phyloP scores from a whole-genome alignment of 2,113 vertebrate genomes.

The Peromyscus leucopus region DNA sequence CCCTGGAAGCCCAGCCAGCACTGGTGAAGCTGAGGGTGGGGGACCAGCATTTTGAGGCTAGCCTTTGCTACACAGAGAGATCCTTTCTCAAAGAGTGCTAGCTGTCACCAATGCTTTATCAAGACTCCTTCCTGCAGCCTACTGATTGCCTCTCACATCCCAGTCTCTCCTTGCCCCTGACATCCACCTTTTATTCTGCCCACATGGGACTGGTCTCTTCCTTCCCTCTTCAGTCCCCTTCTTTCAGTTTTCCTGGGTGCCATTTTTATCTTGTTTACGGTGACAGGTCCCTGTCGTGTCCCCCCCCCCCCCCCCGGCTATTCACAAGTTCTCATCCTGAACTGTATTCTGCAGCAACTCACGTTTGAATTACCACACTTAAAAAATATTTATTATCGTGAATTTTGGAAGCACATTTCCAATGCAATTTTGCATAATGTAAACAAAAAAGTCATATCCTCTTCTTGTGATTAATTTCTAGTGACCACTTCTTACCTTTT shows the following conservation, averaged over 20 bases:
- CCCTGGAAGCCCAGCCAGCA: background rate
- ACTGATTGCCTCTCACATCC: accelerated
- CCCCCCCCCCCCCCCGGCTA: background rate
- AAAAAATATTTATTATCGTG: background rate
- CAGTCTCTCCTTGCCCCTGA: accelerated
- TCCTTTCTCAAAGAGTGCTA: background rate
- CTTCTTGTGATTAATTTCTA: background rate
- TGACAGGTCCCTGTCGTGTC: accelerated
- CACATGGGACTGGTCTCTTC: accelerated
- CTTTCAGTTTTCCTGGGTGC: background rate
- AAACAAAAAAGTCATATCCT: background rate
- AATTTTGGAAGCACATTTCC: background rate
- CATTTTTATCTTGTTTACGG: background rate
- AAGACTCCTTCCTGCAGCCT: background rate
- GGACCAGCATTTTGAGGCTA: background rate
- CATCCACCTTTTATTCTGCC: background rate
- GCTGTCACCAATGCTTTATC: background rate
- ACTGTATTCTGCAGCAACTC: background rate
- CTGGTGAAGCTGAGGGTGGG: background rate
- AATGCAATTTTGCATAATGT: background rate
- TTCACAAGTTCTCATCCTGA: background rate
- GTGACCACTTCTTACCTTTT: background rate
- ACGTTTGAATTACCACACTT: background rate
- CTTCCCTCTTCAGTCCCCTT: no score
- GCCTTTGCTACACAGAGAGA: background rate